These are phyloP conservation scores for Drosophila triauraria DNA, from an alignment of 1,140 invertebrate species.

Conservation along the genomic window DNA sequence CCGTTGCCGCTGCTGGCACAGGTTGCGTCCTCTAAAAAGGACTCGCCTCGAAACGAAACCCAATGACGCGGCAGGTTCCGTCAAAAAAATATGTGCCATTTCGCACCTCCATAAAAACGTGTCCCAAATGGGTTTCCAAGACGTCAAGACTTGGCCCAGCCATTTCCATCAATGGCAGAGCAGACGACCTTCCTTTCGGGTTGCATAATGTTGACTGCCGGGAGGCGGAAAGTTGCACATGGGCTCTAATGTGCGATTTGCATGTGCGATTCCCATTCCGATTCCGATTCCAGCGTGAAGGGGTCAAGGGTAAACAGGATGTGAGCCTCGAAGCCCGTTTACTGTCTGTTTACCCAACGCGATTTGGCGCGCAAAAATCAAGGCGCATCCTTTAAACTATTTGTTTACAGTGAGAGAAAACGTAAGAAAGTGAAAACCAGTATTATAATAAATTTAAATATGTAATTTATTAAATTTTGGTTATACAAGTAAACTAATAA, in stretches of 20 bases:
- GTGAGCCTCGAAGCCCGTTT: constrained; percentile 9
- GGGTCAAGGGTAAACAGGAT: constrained; percentile 73
- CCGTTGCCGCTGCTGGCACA: constrained; percentile 50
- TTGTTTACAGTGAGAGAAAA: neutral
- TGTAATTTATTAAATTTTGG: neutral
- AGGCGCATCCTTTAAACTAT: constrained; percentile 21
- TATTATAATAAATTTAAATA: fast-evolving
- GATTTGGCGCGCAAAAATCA: constrained; percentile 73
- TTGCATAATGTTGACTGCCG: constrained; percentile 64
- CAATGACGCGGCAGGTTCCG: constrained; percentile 79
- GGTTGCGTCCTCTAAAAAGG: constrained; percentile 41
- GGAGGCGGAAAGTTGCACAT: constrained; percentile 46
- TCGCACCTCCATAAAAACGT: constrained; percentile 80
- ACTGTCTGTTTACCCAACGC: constrained; percentile 66
- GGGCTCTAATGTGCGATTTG: constrained; percentile 74
- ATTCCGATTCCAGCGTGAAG: constrained; percentile 42
- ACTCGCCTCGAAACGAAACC: constrained; percentile 17
- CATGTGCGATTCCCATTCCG: constrained; percentile 60
- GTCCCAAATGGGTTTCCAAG: constrained; percentile 50
- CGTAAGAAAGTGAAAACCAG: neutral
- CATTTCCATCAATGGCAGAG: constrained; percentile 30
- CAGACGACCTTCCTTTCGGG: constrained; percentile 46
- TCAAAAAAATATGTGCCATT: constrained; percentile 71
- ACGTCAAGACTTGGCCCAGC: constrained; percentile 8
- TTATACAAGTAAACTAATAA: too few relatives aligned